A percentile compares a stretch with the other conserved stretches of the same genome.
Evolutionary conservation across 1,140 invertebrate species (phyloP).

Genomic region (Drosophila sturtevanti): DNA sequence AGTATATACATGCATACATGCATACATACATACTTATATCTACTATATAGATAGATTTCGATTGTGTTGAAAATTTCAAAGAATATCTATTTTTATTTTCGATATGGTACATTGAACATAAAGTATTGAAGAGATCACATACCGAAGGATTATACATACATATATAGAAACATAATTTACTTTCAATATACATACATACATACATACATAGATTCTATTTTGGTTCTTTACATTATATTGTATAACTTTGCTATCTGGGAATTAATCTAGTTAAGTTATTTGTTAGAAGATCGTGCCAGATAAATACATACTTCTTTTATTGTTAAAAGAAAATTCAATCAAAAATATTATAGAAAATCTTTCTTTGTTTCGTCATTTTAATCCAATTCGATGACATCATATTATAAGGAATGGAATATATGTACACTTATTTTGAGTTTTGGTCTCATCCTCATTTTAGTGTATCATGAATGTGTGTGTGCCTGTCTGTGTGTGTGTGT

Average conservation of each 20-base stretch:
- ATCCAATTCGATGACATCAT: neutral
- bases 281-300: neutral
- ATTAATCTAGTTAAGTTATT: too few species aligned
- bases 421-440: constrained; percentile 10
- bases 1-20: too few species aligned
- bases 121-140: neutral
- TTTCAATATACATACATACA: too few species aligned
- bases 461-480: neutral
- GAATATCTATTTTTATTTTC: neutral
- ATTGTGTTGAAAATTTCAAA: too few species aligned
- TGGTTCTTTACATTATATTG: neutral
- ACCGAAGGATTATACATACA: too few species aligned
- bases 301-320: neutral
- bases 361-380: neutral
- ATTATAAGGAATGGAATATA: neutral
- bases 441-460: neutral
- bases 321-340: neutral
- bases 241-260: too few species aligned
- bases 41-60: too few species aligned
- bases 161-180: too few species aligned
- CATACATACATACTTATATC: too few species aligned
- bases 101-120: neutral
- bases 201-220: too few species aligned
- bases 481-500: constrained; percentile 25
- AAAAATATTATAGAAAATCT: neutral